These are phyloP conservation scores for Tragopan temminckii DNA, from an alignment of 2,797 vertebrate genomes.

Conservation along the genomic window DNA sequence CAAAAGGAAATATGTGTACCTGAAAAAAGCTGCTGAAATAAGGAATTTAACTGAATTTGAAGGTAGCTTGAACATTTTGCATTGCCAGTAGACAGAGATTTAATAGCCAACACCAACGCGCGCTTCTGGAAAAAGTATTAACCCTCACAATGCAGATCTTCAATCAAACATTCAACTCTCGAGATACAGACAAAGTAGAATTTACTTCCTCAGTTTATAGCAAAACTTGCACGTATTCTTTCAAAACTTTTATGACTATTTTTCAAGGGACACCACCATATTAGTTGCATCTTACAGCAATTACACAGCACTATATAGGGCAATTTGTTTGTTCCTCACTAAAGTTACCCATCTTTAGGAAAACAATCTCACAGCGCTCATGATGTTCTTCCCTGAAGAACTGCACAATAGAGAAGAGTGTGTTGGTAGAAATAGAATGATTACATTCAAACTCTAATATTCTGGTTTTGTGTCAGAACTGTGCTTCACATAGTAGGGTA, in stretches of 20 bases:
- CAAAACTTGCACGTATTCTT: not conserved
- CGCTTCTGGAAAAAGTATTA: not conserved
- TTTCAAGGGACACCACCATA: not conserved
- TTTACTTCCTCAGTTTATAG: not conserved
- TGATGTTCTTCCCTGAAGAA: not conserved
- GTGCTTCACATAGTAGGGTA: not conserved
- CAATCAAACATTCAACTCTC: not conserved
- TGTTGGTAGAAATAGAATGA: not conserved
- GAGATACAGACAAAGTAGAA: not conserved
- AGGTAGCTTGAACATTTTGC: not conserved
- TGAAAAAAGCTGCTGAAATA: not conserved
- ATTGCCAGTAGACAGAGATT: not conserved
- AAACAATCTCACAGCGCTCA: accelerated
- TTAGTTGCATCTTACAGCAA: not conserved
- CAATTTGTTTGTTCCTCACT: not conserved
- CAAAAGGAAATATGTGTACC: not conserved
- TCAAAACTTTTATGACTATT: not conserved
- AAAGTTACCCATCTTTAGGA: not conserved
- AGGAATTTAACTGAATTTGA: not conserved
- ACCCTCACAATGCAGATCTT: not conserved
- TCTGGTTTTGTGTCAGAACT: not conserved
- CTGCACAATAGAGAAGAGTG: accelerated
- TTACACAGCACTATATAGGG: not conserved
- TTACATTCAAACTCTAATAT: not conserved
- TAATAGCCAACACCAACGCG: not conserved